phyloP scores from a whole-genome alignment of 2,888 invertebrate genomes.

The Caenorhabditis sp. region DNA sequence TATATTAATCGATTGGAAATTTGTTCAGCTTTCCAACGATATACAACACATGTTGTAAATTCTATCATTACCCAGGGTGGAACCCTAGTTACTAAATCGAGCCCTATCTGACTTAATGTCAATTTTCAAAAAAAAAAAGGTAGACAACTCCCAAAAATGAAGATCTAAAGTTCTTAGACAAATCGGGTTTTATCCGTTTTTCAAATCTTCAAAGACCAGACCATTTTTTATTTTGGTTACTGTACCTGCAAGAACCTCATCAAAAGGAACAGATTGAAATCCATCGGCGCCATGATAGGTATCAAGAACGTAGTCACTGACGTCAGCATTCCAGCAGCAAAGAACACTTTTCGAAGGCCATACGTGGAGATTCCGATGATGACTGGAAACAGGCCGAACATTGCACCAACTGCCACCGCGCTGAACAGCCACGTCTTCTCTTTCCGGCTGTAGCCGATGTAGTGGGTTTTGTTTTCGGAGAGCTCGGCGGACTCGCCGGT shows the following conservation, averaged over 20 bases:
- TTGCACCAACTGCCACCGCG: slow-evolving; percentile 81
- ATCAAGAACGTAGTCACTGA: slow-evolving; percentile 68
- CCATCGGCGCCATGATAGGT: slow-evolving; percentile 62
- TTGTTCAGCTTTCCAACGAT: too few species aligned
- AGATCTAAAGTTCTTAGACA: too few species aligned
- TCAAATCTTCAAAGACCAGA: too few species aligned
- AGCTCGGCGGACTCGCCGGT: slow-evolving; percentile 53
- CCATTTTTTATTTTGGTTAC: neutral
- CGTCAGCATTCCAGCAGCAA: slow-evolving; percentile 70
- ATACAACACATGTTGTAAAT: too few species aligned
- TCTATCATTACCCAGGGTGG: too few species aligned
- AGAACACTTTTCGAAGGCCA: slow-evolving; percentile 76
- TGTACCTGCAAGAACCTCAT: slow-evolving; percentile 71
- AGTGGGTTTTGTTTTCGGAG: slow-evolving; percentile 64
- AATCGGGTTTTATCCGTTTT: too few species aligned
- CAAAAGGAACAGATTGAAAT: slow-evolving; percentile 64
- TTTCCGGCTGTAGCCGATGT: slow-evolving; percentile 76
- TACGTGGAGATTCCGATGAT: slow-evolving; percentile 74
- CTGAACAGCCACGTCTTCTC: slow-evolving; percentile 79
- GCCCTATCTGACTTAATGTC: too few species aligned
- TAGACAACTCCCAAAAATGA: too few species aligned
- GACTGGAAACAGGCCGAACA: slow-evolving; percentile 79
- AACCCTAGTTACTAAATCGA: too few species aligned
- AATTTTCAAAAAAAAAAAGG: too few species aligned
- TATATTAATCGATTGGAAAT: too few species aligned